These are phyloP conservation scores for Emmelina monodactyla DNA, from an alignment of 2,888 invertebrate genomes.

Conservation along the genomic window DNA sequence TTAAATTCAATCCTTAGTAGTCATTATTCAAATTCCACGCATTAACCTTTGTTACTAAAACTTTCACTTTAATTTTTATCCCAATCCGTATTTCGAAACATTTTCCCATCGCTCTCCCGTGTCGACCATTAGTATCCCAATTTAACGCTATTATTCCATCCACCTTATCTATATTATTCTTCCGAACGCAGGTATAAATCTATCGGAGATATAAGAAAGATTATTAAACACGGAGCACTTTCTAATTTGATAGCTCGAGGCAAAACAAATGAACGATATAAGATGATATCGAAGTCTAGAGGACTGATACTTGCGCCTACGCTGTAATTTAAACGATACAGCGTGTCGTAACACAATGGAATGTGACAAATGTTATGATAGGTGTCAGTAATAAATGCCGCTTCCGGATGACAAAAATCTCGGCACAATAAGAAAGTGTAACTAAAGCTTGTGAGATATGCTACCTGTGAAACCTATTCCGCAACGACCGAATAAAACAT, in stretches of 20 bases:
- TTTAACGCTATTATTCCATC: too few species aligned
- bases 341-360: too few species aligned
- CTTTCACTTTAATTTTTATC: constrained; percentile 29
- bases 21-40: not conserved
- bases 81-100: not conserved
- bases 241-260: constrained; percentile 57
- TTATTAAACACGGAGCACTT: constrained; percentile 35
- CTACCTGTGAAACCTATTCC: too few species aligned
- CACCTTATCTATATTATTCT: too few species aligned
- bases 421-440: too few species aligned
- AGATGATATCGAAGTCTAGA: constrained; percentile 20
- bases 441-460: too few species aligned
- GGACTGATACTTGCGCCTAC: too few species aligned
- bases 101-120: constrained; percentile 19
- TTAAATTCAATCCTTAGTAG: not conserved
- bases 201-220: constrained; percentile 36
- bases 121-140: constrained; percentile 25
- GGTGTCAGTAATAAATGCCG: too few species aligned
- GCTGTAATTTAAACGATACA: too few species aligned
- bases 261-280: constrained; percentile 46
- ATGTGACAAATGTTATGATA: too few species aligned
- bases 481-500: too few species aligned
- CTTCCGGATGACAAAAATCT: too few species aligned
- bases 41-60: constrained; percentile 16
- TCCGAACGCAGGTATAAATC: constrained; percentile 51